Evolutionary conservation across 2,888 invertebrate species (phyloP).

Genomic region (Congeria kusceri): DNA sequence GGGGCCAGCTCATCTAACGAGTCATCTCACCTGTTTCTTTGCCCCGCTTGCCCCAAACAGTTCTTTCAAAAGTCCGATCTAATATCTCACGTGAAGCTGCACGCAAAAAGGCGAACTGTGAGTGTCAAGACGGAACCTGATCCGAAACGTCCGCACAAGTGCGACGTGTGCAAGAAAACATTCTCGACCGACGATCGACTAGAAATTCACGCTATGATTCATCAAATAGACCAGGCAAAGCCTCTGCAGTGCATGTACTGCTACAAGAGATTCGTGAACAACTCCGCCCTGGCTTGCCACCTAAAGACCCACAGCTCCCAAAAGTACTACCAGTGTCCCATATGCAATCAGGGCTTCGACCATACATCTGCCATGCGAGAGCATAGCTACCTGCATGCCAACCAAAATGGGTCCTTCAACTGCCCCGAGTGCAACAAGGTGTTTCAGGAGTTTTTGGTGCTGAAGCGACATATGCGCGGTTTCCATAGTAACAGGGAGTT

Average conservation of each 20-base stretch:
- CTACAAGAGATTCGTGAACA: slow-evolving; percentile 88
- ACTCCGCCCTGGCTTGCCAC: slow-evolving; percentile 91
- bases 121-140: slow-evolving; percentile 72
- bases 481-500: slow-evolving; percentile 90
- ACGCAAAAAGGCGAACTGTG: background rate
- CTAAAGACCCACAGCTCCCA: slow-evolving; percentile 89
- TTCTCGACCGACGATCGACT: slow-evolving; percentile 89
- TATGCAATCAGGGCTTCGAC: slow-evolving; percentile 90
- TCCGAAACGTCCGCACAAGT: slow-evolving; percentile 87
- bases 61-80: slow-evolving; percentile 85
- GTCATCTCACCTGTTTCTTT: slow-evolving; percentile 66
- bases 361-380: slow-evolving; percentile 87
- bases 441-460: slow-evolving; percentile 90
- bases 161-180: slow-evolving; percentile 89
- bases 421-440: slow-evolving; percentile 90
- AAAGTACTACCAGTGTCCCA: slow-evolving; percentile 90
- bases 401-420: slow-evolving; percentile 88
- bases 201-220: slow-evolving; percentile 89
- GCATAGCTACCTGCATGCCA: slow-evolving; percentile 89
- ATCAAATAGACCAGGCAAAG: slow-evolving; percentile 88
- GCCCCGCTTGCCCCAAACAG: slow-evolving; percentile 84
- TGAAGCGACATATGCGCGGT: slow-evolving; percentile 91
- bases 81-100: slow-evolving; percentile 85
- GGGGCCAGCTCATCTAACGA: slow-evolving; percentile 13
- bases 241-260: slow-evolving; percentile 88